Evolutionary conservation across 2,888 invertebrate genomes (phyloP).

Genomic region (Melolontha melolontha): DNA sequence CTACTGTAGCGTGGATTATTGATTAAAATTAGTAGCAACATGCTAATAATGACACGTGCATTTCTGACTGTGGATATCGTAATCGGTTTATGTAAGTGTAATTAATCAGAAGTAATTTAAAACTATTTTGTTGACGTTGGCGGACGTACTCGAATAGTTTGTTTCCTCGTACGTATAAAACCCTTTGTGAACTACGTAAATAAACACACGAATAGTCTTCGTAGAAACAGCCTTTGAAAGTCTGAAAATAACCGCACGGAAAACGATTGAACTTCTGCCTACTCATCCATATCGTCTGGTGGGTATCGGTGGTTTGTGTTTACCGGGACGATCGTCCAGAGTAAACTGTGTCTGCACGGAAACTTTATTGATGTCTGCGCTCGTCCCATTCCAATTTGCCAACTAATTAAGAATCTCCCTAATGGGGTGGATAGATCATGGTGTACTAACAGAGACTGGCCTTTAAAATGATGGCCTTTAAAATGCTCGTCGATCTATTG

Average conservation of each 20-base stretch:
- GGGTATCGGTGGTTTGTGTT: conserved; percentile 21
- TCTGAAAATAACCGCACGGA: conserved; percentile 29
- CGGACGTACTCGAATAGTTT: conserved; percentile 24
- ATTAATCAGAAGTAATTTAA: background rate
- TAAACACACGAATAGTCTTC: conserved; percentile 29
- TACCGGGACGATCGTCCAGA: conserved; percentile 28
- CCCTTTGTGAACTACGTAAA: conserved; percentile 34
- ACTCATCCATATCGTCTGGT: conserved; percentile 28
- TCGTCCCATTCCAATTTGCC: conserved; percentile 18
- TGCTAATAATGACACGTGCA: too few relatives aligned
- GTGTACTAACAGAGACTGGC: conserved; percentile 4
- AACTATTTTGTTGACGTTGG: conserved; percentile 31
- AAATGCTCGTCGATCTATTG: conserved; percentile 16
- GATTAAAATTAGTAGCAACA: too few relatives aligned
- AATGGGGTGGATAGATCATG: conserved; percentile 32
- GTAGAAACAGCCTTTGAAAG: conserved; percentile 28
- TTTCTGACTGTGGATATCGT: too few relatives aligned
- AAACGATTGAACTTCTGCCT: conserved; percentile 28
- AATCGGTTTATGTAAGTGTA: too few relatives aligned
- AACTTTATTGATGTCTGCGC: conserved; percentile 31
- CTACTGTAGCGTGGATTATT: too few relatives aligned
- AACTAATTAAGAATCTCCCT: conserved; percentile 33
- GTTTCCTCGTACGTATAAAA: conserved; percentile 32
- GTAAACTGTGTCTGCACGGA: conserved; percentile 12
- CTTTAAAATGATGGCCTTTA: conserved; percentile 1